A percentile compares a stretch with the other conserved stretches of the same genome.
phyloP scores from a whole-genome alignment of 2,888 invertebrate species.

The Diplazon laetatorius region DNA sequence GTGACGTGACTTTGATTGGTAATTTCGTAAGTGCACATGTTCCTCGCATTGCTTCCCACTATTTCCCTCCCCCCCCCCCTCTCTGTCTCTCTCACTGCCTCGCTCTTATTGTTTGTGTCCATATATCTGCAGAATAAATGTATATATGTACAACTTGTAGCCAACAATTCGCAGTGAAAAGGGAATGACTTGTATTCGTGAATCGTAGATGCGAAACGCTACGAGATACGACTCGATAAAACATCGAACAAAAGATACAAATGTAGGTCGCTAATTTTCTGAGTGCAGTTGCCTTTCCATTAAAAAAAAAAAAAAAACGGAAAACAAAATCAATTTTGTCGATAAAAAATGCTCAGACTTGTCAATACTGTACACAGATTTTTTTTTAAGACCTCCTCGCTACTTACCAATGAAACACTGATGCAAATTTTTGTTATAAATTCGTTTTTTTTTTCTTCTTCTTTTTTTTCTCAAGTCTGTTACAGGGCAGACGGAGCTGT shows the following conservation, averaged over 20 bases:
- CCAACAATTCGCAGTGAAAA: background rate
- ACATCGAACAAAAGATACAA: constrained; percentile 39
- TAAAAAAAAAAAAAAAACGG: too few relatives aligned
- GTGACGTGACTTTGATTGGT: constrained; percentile 55
- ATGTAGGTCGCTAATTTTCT: constrained; percentile 50
- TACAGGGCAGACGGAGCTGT: constrained; percentile 23
- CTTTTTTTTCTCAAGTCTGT: constrained; percentile 12
- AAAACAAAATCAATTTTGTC: constrained; percentile 13
- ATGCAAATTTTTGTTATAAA: too few relatives aligned
- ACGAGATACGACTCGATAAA: constrained; percentile 6
- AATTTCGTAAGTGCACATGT: constrained; percentile 52
- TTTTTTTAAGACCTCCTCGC: too few relatives aligned
- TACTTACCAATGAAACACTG: too few relatives aligned
- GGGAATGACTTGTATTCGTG: background rate
- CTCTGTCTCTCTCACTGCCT: background rate
- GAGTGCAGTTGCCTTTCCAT: constrained; percentile 22
- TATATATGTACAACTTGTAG: constrained; percentile 7
- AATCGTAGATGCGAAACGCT: constrained; percentile 23
- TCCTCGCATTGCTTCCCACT: background rate
- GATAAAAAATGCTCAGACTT: constrained; percentile 19
- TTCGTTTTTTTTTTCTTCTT: too few relatives aligned
- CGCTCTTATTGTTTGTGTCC: constrained; percentile 6
- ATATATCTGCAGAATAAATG: background rate
- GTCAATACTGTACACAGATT: too few relatives aligned
- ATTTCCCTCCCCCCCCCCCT: background rate